phyloP scores from a whole-genome alignment of 1,140 invertebrate species.

The Danaus melanippus region DNA sequence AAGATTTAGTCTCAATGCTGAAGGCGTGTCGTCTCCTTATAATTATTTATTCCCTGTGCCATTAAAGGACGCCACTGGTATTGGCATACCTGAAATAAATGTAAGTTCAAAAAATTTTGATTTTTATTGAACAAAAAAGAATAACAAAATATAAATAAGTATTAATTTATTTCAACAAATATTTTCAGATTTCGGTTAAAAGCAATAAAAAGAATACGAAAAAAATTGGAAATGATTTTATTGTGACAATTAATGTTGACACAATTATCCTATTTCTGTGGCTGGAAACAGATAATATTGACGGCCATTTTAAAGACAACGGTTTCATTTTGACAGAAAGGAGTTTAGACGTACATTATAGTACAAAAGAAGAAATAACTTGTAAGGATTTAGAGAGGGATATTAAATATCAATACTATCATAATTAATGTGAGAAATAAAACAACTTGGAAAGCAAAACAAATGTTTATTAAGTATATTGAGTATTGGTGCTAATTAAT shows the following conservation, averaged over 20 bases:
- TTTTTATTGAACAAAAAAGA: background rate
- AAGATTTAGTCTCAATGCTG: slow-evolving; percentile 40
- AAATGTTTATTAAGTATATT: slow-evolving; percentile 36
- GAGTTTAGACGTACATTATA: slow-evolving; percentile 22
- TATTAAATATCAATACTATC: slow-evolving; percentile 50
- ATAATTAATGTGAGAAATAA: slow-evolving; percentile 26
- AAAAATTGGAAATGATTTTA: slow-evolving; percentile 13
- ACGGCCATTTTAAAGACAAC: slow-evolving; percentile 49
- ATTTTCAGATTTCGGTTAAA: slow-evolving; percentile 40
- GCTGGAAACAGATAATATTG: slow-evolving; percentile 35
- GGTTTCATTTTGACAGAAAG: slow-evolving; percentile 47
- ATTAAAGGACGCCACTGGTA: slow-evolving; percentile 37
- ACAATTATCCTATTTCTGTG: slow-evolving; percentile 49
- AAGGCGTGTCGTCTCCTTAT: slow-evolving; percentile 37
- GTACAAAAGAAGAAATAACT: slow-evolving; percentile 22
- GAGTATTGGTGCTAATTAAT: slow-evolving; percentile 44
- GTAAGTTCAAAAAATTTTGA: slow-evolving; percentile 23
- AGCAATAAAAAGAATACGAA: slow-evolving; percentile 20
- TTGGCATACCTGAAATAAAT: slow-evolving; percentile 39
- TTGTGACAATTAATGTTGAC: slow-evolving; percentile 36
- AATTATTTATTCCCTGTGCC: slow-evolving; percentile 55
- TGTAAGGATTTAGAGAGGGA: slow-evolving; percentile 28
- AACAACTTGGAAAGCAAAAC: slow-evolving; percentile 29
- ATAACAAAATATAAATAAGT: background rate
- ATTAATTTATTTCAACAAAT: slow-evolving; percentile 7